These are phyloP conservation scores for Chamaetylas fuelleborni DNA, from an alignment of 2,113 vertebrate species.

Conservation along the genomic window DNA sequence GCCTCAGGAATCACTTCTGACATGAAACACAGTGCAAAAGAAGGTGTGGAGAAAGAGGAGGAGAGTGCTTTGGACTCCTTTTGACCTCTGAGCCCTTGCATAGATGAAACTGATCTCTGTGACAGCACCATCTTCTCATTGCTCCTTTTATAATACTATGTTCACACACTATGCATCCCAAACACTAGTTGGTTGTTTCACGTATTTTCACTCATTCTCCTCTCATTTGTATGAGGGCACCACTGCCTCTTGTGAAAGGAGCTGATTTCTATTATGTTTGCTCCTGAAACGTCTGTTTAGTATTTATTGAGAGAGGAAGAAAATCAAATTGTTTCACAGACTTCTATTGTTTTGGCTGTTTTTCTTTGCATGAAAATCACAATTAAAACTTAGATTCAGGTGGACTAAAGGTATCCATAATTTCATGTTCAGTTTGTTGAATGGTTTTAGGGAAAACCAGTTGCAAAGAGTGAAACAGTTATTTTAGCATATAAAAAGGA, in stretches of 20 bases:
- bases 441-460: neutral
- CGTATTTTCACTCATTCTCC: fast-evolving
- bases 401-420: neutral
- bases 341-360: neutral
- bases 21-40: neutral
- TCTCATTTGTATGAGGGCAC: neutral
- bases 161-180: neutral
- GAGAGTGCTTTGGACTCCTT: neutral
- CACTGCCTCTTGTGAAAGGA: neutral
- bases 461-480: neutral
- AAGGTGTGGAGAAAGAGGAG: neutral
- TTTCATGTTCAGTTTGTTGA: neutral
- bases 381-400: neutral
- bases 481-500: neutral
- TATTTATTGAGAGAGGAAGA: neutral
- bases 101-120: neutral
- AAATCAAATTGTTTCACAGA: neutral
- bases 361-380: neutral
- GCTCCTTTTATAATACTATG: neutral
- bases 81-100: neutral
- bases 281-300: neutral
- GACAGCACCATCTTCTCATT: neutral
- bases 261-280: neutral
- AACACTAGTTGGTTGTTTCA: neutral
- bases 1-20: neutral